Base-by-base conservation (phyloP, 1,140 invertebrate species). In the Drosophila bocki region DNA sequence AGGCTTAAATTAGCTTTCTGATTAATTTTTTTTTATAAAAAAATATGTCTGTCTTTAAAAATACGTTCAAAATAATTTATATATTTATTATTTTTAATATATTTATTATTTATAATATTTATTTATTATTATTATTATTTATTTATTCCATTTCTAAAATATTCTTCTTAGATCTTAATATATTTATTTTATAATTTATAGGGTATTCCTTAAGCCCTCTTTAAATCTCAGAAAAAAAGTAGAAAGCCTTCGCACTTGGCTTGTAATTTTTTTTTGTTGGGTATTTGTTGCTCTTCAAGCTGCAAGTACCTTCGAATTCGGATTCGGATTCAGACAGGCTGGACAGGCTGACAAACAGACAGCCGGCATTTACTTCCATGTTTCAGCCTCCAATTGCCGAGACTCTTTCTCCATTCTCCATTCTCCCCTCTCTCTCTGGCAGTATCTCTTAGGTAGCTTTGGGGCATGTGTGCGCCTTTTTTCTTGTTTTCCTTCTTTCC, bases 381-480 rank as follows among this genome's bases (percentile, higher is more conserved):
- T 78, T 78, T 61, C 76, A 78, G 76, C 65, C 59, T 78, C 76
- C 75, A 78, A 78, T 78, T 78, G 58, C 75, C 54, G 29, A 39
- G 57, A 33, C 41, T 75, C 39, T 41, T 29, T 58, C 51, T 45
- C 65, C 39, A 29, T 15, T 42, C 9, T 15, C 51, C 22, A 19
- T 19, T 26, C 61, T 39, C 33, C 9, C 29, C 41, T 15, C 22
- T n/a, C 47, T 50, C 48, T 12, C 35, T 67, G 75, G 68, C 56
- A 60, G 53, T 56, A 56, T 56, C 53, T 56, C 37, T 56, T 3
- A 19, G 19, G 19, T 64, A 57, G 61, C 85, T 67, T 81, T 62
- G 69, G 51, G 69, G 84, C 80, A 90, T 90, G 84, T 90, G 84
- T 88, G 84, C 85, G 79, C 78, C 71, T 69, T 78, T 78, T 76